A percentile compares a stretch with the other conserved stretches of the same genome.
Conservation (phyloP, 2,113 vertebrate species). For the Callionymus lyra region DNA sequence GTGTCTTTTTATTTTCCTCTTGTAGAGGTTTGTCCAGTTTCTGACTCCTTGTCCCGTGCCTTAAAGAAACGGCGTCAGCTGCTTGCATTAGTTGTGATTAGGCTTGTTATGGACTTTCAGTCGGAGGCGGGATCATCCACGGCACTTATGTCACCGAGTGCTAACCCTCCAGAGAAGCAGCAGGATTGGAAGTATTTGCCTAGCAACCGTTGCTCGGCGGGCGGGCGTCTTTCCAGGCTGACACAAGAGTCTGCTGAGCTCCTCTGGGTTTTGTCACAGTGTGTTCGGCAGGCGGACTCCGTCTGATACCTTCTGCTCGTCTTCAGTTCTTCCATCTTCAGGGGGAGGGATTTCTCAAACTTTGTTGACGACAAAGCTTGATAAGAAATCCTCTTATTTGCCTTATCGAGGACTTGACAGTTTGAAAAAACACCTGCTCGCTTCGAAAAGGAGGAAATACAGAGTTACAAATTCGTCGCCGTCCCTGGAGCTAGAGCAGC, state of each 20-base stretch:
- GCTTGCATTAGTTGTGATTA: conserved; percentile 6
- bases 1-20: too few species aligned
- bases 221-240: conserved; percentile 12
- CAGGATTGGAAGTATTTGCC: conserved; percentile 48
- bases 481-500: too few species aligned
- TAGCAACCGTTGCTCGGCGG: conserved; percentile 52
- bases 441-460: too few species aligned
- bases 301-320: conserved; percentile 19
- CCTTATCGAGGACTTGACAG: too few species aligned
- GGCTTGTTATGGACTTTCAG: conserved; percentile 10
- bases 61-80: background rate
- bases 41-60: too few species aligned
- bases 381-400: too few species aligned
- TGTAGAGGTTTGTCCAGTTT: too few species aligned
- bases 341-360: too few species aligned
- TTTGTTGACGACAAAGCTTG: too few species aligned
- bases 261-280: conserved; percentile 17
- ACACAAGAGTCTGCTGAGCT: conserved; percentile 6
- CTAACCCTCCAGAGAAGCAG: conserved; percentile 33
- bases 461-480: too few species aligned
- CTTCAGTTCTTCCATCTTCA: background rate
- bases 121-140: conserved; percentile 28
- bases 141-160: conserved; percentile 18
- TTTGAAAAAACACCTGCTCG: too few species aligned
- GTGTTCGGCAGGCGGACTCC: conserved; percentile 5